A percentile compares a stretch with the other conserved stretches of the same genome.
phyloP scores from a whole-genome alignment of 2,113 vertebrate species.

The Acrocephalus arundinaceus region DNA sequence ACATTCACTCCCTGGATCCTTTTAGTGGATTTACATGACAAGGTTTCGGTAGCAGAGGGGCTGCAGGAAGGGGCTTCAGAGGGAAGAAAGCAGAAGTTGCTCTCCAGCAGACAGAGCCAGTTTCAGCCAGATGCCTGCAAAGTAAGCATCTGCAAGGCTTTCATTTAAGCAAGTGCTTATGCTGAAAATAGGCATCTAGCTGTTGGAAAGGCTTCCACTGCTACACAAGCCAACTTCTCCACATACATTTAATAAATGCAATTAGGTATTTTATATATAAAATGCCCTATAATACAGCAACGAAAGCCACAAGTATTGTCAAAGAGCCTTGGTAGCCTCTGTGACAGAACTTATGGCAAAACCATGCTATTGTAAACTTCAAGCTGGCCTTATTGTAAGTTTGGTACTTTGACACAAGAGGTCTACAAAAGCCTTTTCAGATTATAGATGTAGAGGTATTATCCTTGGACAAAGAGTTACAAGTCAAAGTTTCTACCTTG shows the following conservation, averaged over 20 bases:
- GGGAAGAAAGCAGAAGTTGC: background rate
- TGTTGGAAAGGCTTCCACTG: background rate
- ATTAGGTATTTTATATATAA: background rate
- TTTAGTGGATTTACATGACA: background rate
- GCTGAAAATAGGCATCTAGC: background rate
- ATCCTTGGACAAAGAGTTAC: background rate
- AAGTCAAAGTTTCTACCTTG: constrained; percentile 81
- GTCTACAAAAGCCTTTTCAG: background rate
- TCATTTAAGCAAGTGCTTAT: background rate
- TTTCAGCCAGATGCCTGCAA: background rate
- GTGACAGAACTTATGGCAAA: background rate
- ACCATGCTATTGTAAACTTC: background rate
- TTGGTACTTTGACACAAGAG: background rate
- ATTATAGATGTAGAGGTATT: background rate
- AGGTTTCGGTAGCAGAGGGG: background rate
- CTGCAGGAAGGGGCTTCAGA: background rate
- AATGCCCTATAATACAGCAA: background rate
- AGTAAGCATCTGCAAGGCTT: background rate
- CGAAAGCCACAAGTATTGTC: background rate
- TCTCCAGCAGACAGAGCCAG: background rate
- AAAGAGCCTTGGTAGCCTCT: background rate
- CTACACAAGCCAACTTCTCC: background rate
- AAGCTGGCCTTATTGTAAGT: background rate
- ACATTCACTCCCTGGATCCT: background rate
- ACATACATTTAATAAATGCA: background rate